Base-by-base conservation (phyloP, 2,888 invertebrate genomes). In the Allolobophora icterica region DNA sequence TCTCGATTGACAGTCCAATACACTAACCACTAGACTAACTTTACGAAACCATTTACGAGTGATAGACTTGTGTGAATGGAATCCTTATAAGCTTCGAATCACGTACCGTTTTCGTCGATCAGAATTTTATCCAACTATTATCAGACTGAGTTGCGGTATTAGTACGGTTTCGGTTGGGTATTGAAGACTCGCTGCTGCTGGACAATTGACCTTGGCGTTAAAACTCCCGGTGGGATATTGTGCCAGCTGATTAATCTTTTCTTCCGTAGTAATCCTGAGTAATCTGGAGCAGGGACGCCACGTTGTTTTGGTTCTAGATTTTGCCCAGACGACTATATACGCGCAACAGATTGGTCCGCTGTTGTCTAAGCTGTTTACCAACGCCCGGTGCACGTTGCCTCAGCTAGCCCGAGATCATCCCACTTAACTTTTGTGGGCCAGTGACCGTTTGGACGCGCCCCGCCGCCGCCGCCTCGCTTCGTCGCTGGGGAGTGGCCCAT, bases 371-470 rank as follows among this genome's bases (percentile, higher is more conserved):
- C 30, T 4, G 30, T 71, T n/a, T 71, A 71, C n/a, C 71, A n/a
- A 30, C 71, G 71, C 71, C 71, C n/a, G 3, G 52, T 52, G 21
- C 3, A 52, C 52, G 52, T 5, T 30, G 24, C 30, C 8, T 71
- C n/a, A n/a, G n/a, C 30, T 8, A 17, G 71, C 71, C 11, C 42
- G 42, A 1, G 42, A 71, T 71, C 71, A 71, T 71, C 71, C 71
- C 71, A 71, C 71, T 71, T 71, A 71, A 71, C 71, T 71, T 40
- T 71, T 71, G 71, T 71, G 71, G 71, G 71, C 71, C 71, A n/a
- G 71, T 71, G 71, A 71, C 71, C 71, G 30, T 17, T 71, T 17
- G 71, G 71, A 71, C 71, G 24, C 30, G 30, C 58, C 58, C 45
- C 45, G 17, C 45, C 58, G 30, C 58, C 17, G n/a, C n/a, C n/a